Base-by-base conservation (phyloP, 2,113 vertebrate genomes). In the Serinus canaria region DNA sequence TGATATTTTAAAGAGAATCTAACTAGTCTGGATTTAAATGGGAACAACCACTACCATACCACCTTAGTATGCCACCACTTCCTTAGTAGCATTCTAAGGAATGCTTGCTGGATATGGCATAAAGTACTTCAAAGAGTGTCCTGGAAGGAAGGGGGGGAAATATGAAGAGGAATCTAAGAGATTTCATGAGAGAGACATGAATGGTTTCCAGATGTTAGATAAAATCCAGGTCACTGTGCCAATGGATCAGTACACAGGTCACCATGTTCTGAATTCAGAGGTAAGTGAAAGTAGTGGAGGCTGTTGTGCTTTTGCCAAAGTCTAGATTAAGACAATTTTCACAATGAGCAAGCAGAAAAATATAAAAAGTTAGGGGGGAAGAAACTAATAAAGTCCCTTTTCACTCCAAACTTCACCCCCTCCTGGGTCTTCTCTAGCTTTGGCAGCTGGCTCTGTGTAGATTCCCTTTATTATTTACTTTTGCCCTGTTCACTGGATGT, bases 141-240 rank as follows among this genome's bases (percentile, higher is more conserved):
- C 84, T 93, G 59, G 62, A 78, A 95, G 77, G n/a, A 95, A 95
- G 60, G 44, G 37, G 16, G 19, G 22, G 37, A 66, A 91, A 90
- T 22, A 27, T 60, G 31, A 80, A 96, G 83, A 82, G 44, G 41
- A 83, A 90, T 87, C 52, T 87, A 83, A 60, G 63, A 53, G 24
- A 63, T 81, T 89, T 83, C 58, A 33, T 30, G 35, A 6, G 2
- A 78, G 17, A 83, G 8, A 69, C 5, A 19, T 23, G 22, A 91
- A 50, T 43, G 50, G 52, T 58, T 92, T 96, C 85, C 75, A 80
- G 72, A 88, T 1, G 0, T 16, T 73, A 77, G 59, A 90, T 60
- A 31, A 73, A 90, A 88, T 47, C 27, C 55, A 74, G 35, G 46
- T 85, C 14, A 1, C 43, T 70, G 23, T 59, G 84, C 58, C 91